Base-by-base conservation (phyloP, 2,888 invertebrate species). In the Ophraella communa region DNA sequence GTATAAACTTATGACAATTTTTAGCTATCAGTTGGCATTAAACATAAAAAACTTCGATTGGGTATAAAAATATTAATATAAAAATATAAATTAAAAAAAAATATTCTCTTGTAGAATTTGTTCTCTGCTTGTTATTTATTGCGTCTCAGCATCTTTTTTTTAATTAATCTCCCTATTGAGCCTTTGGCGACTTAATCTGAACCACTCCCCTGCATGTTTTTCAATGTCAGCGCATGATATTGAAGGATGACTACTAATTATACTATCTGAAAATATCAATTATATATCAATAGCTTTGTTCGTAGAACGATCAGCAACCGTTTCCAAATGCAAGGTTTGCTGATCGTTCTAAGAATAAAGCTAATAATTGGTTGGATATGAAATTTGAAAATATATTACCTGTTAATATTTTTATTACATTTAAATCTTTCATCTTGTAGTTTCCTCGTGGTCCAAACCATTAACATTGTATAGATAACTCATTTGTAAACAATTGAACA, bases 381-480 rank as follows among this genome's bases (percentile, higher is more conserved):
- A 35, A 14, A 35, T 11, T 35, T 11, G 14, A 35, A 35, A 35
- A 35, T 35, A 3, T 35, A 35, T 21, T 21, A 47, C 47, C 47
- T 47, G 47, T 23, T 21, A 47, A 47, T 47, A 47, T 47, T 47
- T 23, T 24, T 23, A 47, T 24, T 3, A 24, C 21, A 23, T 3
- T 47, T 8, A 47, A 47, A 47, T 47, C 47, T 35, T n/a, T 35
- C n/a, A 3, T n/a, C n/a, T 35, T 35, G 4, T n/a, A 35, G n/a
- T 35, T 35, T 2, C 35, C 35, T 3, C 35, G 11, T 35, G 11
- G 35, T 35, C 35, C 47, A 24, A 47, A 23, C 47, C 21, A 23
- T 47, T 23, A 47, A 47, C 47, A 47, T 24, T 47, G 47, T 47
- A 11, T 47, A 47, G 21, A 23, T 24, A 47, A 47, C 47, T 47